A percentile compares a stretch with the other conserved stretches of the same genome.
These are phyloP conservation scores for Babyrousa celebensis DNA, from an alignment of 2,797 vertebrate genomes.

Conservation along the genomic window DNA sequence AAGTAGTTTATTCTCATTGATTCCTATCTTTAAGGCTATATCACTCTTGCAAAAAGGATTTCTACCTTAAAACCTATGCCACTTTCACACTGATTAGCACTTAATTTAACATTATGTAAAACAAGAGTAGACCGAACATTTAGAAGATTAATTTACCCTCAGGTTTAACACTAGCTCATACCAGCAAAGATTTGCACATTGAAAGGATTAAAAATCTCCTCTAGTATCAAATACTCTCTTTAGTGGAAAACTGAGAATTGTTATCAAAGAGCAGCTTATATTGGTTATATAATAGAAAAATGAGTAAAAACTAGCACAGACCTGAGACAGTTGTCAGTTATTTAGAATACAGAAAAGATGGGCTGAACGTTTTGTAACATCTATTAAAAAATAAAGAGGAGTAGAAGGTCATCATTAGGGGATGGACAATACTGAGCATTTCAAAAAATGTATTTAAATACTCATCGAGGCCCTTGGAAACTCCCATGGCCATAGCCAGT, in stretches of 20 bases:
- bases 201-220: background rate
- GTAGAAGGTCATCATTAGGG: background rate
- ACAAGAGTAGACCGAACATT: background rate
- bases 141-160: background rate
- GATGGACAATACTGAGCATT: background rate
- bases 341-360: background rate
- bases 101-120: background rate
- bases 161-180: background rate
- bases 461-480: background rate
- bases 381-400: background rate
- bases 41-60: background rate
- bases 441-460: background rate
- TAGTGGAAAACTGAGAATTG: background rate
- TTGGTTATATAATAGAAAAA: background rate
- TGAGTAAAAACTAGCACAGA: background rate
- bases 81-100: background rate
- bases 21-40: too few species aligned
- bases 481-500: background rate
- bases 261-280: background rate
- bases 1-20: background rate
- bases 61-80: background rate
- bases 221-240: background rate
- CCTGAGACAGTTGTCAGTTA: background rate
- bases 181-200: background rate
- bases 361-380: background rate